Evolutionary conservation across 92 coral and sea anemone species (phyloP).

Genomic region (Parazoanthus swiftii): DNA sequence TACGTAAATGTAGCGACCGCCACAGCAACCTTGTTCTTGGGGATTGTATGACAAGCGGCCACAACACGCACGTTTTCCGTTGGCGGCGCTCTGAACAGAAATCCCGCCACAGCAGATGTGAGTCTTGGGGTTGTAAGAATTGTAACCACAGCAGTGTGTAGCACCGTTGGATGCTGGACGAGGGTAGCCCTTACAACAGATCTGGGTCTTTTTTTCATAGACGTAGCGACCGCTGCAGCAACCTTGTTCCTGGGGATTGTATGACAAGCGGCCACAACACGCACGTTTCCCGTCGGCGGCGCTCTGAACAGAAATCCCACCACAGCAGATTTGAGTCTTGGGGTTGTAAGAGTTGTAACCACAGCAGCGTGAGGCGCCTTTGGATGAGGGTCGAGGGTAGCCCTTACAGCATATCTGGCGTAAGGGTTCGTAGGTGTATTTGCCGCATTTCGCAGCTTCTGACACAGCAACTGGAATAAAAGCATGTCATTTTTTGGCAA

Average conservation of each 20-base stretch:
- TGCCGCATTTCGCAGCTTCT: background rate
- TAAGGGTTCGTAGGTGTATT: background rate
- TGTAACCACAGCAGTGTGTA: background rate
- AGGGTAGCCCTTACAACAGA: slow-evolving; percentile 26
- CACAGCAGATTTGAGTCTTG: background rate
- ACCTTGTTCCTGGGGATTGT: background rate
- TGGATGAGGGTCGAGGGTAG: background rate
- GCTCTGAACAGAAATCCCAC: background rate
- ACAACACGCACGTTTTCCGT: slow-evolving; percentile 23
- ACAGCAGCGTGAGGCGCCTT: background rate
- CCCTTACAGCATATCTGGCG: slow-evolving; percentile 7
- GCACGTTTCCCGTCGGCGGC: background rate
- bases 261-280: slow-evolving; percentile 7
- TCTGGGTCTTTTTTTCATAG: background rate
- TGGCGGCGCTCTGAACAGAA: background rate
- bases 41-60: slow-evolving; percentile 16
- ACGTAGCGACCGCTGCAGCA: background rate
- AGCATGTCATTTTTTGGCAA: no score
- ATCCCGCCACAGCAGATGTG: slow-evolving; percentile 5
- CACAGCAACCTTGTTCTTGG: background rate
- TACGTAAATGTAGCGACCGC: background rate
- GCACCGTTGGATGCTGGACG: background rate
- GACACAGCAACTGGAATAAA: background rate
- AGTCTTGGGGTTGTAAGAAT: background rate
- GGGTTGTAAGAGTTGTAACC: background rate